Evolutionary conservation across 2,797 vertebrate species (phyloP).

Genomic region (Helicolenus hilgendorfi): DNA sequence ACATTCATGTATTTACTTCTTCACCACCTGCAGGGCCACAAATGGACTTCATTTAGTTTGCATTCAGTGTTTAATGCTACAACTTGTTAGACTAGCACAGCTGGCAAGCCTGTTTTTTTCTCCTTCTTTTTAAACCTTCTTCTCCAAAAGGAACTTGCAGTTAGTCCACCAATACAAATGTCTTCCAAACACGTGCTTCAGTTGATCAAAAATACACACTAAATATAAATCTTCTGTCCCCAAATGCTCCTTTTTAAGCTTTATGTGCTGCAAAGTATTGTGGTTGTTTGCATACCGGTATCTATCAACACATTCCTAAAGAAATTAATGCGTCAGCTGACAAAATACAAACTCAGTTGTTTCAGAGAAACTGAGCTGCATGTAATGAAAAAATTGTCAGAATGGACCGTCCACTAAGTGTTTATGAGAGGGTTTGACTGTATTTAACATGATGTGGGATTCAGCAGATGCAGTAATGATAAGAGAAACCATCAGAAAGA

Average conservation of each 20-base stretch:
- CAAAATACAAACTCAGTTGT: conserved; percentile 8
- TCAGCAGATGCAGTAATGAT: conserved; percentile 48
- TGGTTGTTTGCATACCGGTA: not conserved
- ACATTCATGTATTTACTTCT: not conserved
- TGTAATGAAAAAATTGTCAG: conserved; percentile 32
- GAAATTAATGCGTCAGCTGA: conserved; percentile 10
- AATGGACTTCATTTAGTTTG: conserved; percentile 69
- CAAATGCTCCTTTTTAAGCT: not conserved
- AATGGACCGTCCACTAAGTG: conserved; percentile 42
- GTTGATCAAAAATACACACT: not conserved
- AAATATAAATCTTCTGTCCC: not conserved
- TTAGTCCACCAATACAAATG: not conserved
- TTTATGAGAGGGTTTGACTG: conserved; percentile 37
- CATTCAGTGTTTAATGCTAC: conserved; percentile 30
- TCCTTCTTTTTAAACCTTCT: not conserved
- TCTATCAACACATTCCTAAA: not conserved
- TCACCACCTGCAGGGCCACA: conserved; percentile 53
- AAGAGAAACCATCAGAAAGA: conserved; percentile 57
- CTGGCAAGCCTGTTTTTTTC: not conserved
- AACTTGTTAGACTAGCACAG: conserved; percentile 16
- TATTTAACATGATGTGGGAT: conserved; percentile 60
- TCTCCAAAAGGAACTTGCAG: not conserved
- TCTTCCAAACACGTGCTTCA: not conserved
- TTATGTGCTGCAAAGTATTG: not conserved
- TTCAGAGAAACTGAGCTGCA: conserved; percentile 7